phyloP scores from a whole-genome alignment of 2,797 vertebrate genomes.

The Sebastes taczanowskii region DNA sequence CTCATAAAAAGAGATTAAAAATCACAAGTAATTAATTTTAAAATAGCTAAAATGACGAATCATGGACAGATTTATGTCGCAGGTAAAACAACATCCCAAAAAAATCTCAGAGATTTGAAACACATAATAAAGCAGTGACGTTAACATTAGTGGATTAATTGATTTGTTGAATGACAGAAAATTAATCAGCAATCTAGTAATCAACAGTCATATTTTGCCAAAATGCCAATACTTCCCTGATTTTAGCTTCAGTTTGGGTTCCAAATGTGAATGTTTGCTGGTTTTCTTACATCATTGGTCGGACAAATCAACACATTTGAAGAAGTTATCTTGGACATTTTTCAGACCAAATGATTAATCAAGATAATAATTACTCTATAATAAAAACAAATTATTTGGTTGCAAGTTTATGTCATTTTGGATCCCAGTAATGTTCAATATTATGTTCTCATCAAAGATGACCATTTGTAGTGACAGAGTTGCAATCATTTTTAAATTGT shows the following conservation, averaged over 20 bases:
- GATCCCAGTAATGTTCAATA: background rate
- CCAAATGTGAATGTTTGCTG: background rate
- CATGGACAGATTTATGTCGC: background rate
- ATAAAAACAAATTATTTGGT: background rate
- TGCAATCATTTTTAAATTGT: background rate
- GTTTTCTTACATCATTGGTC: background rate
- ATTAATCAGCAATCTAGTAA: background rate
- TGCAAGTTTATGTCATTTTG: background rate
- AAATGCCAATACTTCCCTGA: background rate
- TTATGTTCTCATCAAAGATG: background rate
- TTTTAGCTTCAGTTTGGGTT: background rate
- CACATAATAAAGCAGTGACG: background rate
- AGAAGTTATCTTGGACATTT: background rate
- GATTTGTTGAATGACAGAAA: background rate
- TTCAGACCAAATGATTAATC: background rate
- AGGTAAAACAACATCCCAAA: background rate
- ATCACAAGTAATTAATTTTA: conserved; percentile 32
- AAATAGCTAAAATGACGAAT: conserved; percentile 22
- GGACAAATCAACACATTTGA: background rate
- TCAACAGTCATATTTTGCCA: background rate
- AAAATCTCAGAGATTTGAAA: background rate
- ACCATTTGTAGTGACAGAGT: background rate
- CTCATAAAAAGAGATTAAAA: conserved; percentile 44
- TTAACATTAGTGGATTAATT: background rate
- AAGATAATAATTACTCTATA: background rate